Conservation (phyloP, 2,113 vertebrate genomes). For the Pristiophorus japonicus region DNA sequence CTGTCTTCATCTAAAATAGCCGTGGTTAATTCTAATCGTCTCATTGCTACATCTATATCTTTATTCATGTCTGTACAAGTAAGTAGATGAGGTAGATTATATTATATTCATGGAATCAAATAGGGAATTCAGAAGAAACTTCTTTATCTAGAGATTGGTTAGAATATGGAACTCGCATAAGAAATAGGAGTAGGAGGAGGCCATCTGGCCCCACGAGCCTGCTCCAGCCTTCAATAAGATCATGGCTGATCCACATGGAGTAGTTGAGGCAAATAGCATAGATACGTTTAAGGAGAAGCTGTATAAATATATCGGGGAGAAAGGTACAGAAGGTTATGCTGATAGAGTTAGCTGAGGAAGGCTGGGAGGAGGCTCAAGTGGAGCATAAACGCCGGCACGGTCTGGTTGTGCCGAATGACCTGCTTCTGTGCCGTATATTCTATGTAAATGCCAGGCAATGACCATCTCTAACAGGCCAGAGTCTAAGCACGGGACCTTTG, state of each 20-base stretch:
- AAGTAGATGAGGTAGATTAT: not conserved
- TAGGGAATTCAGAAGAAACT: not conserved
- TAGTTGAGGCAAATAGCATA: not conserved
- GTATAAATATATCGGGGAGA: not conserved
- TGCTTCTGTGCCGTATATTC: not conserved
- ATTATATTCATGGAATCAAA: not conserved
- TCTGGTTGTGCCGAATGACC: not conserved
- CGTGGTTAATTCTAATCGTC: no score
- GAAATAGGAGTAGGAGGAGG: no score
- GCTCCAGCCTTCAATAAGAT: no score
- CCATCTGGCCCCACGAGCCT: no score
- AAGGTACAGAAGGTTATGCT: not conserved
- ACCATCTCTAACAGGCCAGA: no score
- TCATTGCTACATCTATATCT: no score
- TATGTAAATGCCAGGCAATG: no score
- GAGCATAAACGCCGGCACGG: not conserved
- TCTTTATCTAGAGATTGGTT: not conserved
- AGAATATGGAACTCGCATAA: not conserved
- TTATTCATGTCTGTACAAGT: not conserved
- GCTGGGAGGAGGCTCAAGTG: no score
- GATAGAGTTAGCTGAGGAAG: not conserved
- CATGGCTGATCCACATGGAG: no score
- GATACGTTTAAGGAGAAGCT: not conserved
- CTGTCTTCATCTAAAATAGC: no score
- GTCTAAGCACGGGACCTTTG: no score